Percentiles rank a stretch among this genome's conserved stretches.
Evolutionary conservation across 2,797 vertebrate species (phyloP).

Genomic region (Bovichtus variegatus): DNA sequence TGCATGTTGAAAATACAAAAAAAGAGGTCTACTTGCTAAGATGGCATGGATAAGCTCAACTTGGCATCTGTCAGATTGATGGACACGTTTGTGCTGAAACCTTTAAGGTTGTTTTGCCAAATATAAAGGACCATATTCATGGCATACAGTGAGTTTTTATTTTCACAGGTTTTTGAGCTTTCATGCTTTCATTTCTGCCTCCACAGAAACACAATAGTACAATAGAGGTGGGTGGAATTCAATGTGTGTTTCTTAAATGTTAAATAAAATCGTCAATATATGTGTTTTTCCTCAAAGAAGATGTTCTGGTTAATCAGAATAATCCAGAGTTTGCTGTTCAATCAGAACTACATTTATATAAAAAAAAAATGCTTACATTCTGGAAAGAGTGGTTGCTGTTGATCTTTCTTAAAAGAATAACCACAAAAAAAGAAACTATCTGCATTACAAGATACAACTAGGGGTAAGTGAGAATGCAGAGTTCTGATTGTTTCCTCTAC

Average conservation of each 20-base stretch:
- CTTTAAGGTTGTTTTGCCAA: background rate
- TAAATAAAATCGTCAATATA: background rate
- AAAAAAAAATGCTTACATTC: background rate
- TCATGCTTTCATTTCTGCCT: background rate
- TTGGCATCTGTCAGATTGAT: constrained; percentile 3
- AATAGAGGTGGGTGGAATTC: background rate
- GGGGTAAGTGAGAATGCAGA: background rate
- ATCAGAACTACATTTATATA: background rate
- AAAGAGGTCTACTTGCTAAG: background rate
- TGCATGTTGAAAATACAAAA: background rate
- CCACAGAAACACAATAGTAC: no score
- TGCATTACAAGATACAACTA: background rate
- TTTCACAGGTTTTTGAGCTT: background rate
- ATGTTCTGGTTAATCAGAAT: background rate
- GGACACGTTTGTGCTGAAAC: background rate
- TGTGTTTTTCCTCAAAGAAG: background rate
- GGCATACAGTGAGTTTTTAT: background rate
- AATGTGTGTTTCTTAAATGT: background rate
- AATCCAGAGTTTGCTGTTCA: background rate
- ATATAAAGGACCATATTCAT: background rate
- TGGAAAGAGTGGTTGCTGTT: background rate
- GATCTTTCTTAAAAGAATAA: background rate
- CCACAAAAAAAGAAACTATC: background rate
- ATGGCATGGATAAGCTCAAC: background rate
- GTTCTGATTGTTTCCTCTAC: background rate